Evolutionary conservation across 1,140 invertebrate species (phyloP).

Genomic region (Drosophila sproati): DNA sequence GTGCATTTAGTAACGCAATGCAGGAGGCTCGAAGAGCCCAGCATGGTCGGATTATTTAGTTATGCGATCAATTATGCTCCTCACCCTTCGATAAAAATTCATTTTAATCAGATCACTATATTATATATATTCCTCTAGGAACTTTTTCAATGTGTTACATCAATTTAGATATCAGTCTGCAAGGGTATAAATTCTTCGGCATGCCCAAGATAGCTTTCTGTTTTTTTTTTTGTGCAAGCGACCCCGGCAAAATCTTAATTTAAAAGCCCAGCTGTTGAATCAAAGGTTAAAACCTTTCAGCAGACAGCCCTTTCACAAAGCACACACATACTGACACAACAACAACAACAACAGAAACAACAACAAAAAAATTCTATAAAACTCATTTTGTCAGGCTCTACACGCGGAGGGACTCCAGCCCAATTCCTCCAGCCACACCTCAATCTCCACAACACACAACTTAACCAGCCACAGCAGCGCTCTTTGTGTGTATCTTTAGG

Average conservation of each 20-base stretch:
- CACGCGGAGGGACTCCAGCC: slow-evolving; percentile 7
- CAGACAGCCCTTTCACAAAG: slow-evolving; percentile 35
- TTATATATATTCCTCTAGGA: no score
- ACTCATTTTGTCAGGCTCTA: slow-evolving; percentile 73
- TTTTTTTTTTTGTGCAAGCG: slow-evolving; percentile 12
- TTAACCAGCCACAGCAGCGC: slow-evolving; percentile 18
- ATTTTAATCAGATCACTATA: no score
- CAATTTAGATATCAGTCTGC: no score
- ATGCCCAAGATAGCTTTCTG: neutral
- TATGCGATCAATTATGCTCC: no score
- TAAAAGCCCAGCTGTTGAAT: slow-evolving; percentile 82
- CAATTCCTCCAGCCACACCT: slow-evolving; percentile 35
- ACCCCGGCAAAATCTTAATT: slow-evolving; percentile 69
- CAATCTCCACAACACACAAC: slow-evolving; percentile 44
- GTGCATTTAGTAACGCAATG: no score
- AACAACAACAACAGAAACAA: slow-evolving; percentile 14
- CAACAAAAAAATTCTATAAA: slow-evolving; percentile 58
- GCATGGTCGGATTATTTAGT: no score
- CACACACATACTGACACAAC: slow-evolving; percentile 1
- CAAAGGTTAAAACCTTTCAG: slow-evolving; percentile 75
- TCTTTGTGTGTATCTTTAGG: slow-evolving; percentile 20
- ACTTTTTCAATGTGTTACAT: no score
- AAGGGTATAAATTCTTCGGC: no score
- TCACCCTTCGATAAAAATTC: no score
- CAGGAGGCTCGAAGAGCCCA: no score